Evolutionary conservation across 2,797 vertebrate genomes (phyloP).

Genomic region (Sylvilagus floridanus): DNA sequence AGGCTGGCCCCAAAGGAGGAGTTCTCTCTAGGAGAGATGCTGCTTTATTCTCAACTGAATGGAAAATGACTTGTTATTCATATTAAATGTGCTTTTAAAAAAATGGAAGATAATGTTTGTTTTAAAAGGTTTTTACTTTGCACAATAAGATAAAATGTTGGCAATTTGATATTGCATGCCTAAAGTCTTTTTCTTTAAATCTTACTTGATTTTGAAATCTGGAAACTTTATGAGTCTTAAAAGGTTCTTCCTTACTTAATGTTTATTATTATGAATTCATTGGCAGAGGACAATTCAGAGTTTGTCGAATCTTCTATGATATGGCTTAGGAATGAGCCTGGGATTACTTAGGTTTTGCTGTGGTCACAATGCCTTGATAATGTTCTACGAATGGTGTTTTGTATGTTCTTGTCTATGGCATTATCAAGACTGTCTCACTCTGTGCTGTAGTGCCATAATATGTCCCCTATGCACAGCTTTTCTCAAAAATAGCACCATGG

Average conservation of each 20-base stretch:
- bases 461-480: constrained; percentile 45
- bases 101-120: constrained; percentile 24
- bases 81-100: neutral
- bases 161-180: neutral
- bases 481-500: constrained; percentile 17
- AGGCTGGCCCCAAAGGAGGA: neutral
- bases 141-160: constrained; percentile 15
- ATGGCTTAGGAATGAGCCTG: neutral
- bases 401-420: neutral
- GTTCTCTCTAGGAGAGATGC: neutral
- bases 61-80: neutral
- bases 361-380: neutral
- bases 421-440: neutral
- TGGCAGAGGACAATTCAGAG: neutral
- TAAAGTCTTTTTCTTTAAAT: neutral
- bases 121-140: constrained; percentile 44
- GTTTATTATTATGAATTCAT: neutral
- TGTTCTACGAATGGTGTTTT: constrained; percentile 14
- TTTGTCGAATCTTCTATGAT: constrained; percentile 16
- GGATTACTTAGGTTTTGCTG: neutral
- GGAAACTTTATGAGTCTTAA: neutral
- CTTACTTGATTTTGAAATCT: constrained; percentile 21
- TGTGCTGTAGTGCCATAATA: neutral
- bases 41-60: constrained; percentile 52
- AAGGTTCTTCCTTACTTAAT: neutral